Percentiles rank a stretch among this genome's conserved stretches.
Conservation (phyloP, 2,797 vertebrate species). For the Percopsis omiscomaycus region DNA sequence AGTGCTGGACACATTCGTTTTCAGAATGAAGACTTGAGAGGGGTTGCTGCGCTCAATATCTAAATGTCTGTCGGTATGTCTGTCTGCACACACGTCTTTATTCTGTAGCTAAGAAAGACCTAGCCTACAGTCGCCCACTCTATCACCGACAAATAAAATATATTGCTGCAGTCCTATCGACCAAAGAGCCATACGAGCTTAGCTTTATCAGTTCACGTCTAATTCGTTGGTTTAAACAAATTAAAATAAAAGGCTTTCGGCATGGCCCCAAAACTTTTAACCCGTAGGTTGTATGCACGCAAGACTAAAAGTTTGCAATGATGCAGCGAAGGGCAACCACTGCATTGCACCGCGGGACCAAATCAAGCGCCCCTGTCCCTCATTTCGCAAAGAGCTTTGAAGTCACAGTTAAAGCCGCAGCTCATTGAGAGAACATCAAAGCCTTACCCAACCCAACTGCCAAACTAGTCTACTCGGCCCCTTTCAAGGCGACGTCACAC, state of each 20-base stretch:
- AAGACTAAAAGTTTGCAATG: constrained; percentile 23
- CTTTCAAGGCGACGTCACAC: neutral
- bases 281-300: neutral
- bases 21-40: too few species aligned
- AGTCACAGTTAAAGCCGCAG: constrained; percentile 59
- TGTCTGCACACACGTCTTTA: too few species aligned
- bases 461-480: too few species aligned
- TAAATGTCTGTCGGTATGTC: too few species aligned
- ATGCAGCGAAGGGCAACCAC: constrained; percentile 32
- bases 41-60: too few species aligned
- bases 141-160: neutral
- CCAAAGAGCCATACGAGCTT: constrained; percentile 5
- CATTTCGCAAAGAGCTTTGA: constrained; percentile 61
- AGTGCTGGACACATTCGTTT: too few species aligned
- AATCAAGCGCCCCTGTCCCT: constrained; percentile 51
- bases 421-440: constrained; percentile 66
- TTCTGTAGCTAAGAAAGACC: too few species aligned
- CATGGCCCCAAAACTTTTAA: constrained; percentile 9
- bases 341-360: constrained; percentile 42
- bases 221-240: constrained; percentile 11
- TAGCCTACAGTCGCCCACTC: too few species aligned
- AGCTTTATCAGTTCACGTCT: constrained; percentile 11
- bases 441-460: constrained; percentile 22
- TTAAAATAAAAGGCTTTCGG: neutral
- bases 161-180: constrained; percentile 9